Evolutionary conservation across 2,113 vertebrate genomes (phyloP).

Genomic region (Fukomys damarensis): DNA sequence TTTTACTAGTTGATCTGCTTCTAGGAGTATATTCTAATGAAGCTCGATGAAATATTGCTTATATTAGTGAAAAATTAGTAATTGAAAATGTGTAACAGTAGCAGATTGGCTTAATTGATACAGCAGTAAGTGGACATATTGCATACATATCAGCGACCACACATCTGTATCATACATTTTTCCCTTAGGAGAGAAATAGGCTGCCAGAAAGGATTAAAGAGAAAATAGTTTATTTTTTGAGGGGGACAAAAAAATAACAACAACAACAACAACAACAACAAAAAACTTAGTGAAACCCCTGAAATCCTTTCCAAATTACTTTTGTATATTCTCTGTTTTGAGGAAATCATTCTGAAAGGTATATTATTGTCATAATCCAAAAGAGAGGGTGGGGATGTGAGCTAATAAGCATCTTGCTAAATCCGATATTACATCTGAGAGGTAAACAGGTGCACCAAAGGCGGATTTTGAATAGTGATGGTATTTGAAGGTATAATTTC

Average conservation of each 20-base stretch:
- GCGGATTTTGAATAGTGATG: neutral
- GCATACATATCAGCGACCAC: neutral
- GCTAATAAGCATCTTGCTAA: neutral
- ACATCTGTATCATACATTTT: neutral
- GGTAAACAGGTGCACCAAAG: neutral
- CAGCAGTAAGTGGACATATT: neutral
- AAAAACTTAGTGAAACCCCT: neutral
- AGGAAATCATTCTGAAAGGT: conserved; percentile 7
- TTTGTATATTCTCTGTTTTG: conserved; percentile 35
- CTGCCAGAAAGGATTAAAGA: neutral
- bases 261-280: too few species aligned
- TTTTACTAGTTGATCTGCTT: neutral
- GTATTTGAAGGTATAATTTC: neutral
- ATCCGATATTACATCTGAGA: neutral
- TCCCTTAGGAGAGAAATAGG: neutral
- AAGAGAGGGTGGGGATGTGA: neutral
- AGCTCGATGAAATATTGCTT: neutral
- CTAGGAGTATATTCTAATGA: neutral
- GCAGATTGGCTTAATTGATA: neutral
- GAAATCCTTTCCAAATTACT: neutral
- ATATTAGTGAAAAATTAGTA: conserved; percentile 6
- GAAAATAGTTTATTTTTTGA: neutral
- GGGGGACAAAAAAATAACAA: too few species aligned
- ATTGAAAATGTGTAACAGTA: neutral
- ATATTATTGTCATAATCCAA: neutral